Base-by-base conservation (phyloP, 2,888 invertebrate genomes). In the Plagiodera versicolora region DNA sequence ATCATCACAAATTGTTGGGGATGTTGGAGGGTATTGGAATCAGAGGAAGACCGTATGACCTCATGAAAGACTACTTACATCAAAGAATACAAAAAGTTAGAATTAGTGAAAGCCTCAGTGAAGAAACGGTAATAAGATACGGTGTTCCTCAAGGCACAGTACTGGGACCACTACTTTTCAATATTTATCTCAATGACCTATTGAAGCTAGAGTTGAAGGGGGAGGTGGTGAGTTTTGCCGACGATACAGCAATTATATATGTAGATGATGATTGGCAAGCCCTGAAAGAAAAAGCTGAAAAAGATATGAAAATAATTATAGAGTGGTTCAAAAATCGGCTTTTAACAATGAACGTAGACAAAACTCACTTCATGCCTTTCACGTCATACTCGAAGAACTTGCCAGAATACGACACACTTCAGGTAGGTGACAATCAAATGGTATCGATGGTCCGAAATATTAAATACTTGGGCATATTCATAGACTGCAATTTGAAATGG, bases 261-360 rank as follows among this genome's bases (percentile, higher is more conserved):
- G 17, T 14, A 50, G 32, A 32, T 24, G 16, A 50, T 11, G 9
- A 28, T 9, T 50, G 28, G 50, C 14, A 50, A 30, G 5, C 50
- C n/a, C 9, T 50, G 28, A 50, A 24, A 50, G n/a, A 9, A 24
- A 16, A 20, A 17, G 30, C 32, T 30, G 20, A 50, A 24, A 28
- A 11, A 20, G 50, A 50, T n/a, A 16, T 50, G n/a, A 16, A 17
- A 17, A 50, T 14, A 18, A 28, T 50, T 20, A 16, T 24, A 16
- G 20, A 50, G 32, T 50, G 50, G 50, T 50, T 50, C 28, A 17
- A 6, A n/a, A 50, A 50, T 50, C 17, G 32, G 45, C 44, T 46
- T 18, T 54, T 54, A 24, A 45, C 54, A 54, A 44, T 46, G 24
- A 54, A 46, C 44, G 17, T 46, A 11, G 24, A 50, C 10, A 28